A percentile compares a stretch with the other conserved stretches of the same genome.
Evolutionary conservation across 1,140 invertebrate species (phyloP).

Genomic region (Cyrtorhinus lividipennis): DNA sequence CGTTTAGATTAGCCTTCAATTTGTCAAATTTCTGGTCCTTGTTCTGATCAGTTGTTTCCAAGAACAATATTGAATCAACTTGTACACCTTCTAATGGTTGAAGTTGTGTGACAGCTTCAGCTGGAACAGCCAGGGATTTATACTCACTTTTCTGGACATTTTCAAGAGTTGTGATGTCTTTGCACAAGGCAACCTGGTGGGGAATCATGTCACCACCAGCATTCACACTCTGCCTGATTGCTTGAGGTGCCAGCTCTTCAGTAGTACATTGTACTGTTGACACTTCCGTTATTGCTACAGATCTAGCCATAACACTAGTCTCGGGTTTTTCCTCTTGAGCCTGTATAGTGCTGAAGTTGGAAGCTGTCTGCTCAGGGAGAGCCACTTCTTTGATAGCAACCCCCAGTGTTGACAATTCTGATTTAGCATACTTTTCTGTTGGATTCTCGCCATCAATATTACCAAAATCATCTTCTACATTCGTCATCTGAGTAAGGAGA

Average conservation of each 20-base stretch:
- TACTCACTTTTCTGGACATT: not conserved
- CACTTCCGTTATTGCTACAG: constrained; percentile 19
- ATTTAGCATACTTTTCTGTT: constrained; percentile 10
- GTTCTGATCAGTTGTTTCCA: constrained; percentile 1
- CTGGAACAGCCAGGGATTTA: not conserved
- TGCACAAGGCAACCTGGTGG: constrained; percentile 12
- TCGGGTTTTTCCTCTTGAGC: not conserved
- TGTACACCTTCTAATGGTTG: constrained; percentile 7
- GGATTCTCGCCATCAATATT: not conserved
- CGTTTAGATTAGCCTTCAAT: constrained; percentile 1
- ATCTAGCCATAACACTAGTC: constrained; percentile 10
- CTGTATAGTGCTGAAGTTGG: not conserved
- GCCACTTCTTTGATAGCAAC: constrained; percentile 17
- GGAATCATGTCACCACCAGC: constrained; percentile 15
- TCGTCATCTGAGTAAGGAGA: constrained; percentile 9
- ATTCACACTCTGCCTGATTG: constrained; percentile 7
- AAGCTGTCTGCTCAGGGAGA: not conserved
- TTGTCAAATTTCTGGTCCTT: not conserved
- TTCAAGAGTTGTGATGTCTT: constrained; percentile 17
- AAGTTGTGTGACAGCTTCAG: not conserved
- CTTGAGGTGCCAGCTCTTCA: constrained; percentile 7
- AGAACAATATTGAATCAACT: not conserved
- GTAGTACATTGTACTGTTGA: constrained; percentile 11
- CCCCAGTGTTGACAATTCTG: constrained; percentile 17
- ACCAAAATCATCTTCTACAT: constrained; percentile 11